Conservation (phyloP, 2,797 vertebrate genomes). For the Momotus momota region DNA sequence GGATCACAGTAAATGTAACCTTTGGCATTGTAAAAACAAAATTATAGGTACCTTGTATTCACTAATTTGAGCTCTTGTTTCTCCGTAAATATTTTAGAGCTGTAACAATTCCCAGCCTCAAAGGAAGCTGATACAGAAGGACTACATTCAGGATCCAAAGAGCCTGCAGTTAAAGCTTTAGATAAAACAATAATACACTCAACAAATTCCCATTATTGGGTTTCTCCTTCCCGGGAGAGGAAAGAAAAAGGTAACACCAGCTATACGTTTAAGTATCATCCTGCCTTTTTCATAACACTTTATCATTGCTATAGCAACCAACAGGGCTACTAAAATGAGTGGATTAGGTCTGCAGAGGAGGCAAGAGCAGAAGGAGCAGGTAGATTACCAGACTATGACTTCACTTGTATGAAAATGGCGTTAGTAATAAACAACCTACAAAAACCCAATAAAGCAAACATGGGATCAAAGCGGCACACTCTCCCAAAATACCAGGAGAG, state of each 20-base stretch:
- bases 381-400: not conserved
- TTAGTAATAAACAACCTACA: not conserved
- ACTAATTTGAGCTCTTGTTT: not conserved
- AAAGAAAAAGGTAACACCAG: not conserved
- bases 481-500: not conserved
- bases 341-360: not conserved
- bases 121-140: not conserved
- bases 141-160: not conserved
- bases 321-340: not conserved
- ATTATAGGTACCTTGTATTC: not conserved
- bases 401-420: not conserved
- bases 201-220: not conserved
- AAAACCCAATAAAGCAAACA: not conserved
- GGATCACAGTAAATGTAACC: not conserved
- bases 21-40: not conserved
- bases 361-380: not conserved
- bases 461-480: fast-evolving
- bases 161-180: not conserved
- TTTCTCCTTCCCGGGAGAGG: not conserved
- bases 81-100: not conserved
- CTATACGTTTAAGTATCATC: constrained; percentile 2
- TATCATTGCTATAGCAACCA: constrained; percentile 53
- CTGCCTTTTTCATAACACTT: constrained; percentile 13
- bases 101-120: not conserved
- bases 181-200: not conserved